A percentile compares a stretch with the other conserved stretches of the same genome.
Evolutionary conservation across 2,888 invertebrate genomes (phyloP).

Genomic region (Bursaphelenchus okinawaensis): DNA sequence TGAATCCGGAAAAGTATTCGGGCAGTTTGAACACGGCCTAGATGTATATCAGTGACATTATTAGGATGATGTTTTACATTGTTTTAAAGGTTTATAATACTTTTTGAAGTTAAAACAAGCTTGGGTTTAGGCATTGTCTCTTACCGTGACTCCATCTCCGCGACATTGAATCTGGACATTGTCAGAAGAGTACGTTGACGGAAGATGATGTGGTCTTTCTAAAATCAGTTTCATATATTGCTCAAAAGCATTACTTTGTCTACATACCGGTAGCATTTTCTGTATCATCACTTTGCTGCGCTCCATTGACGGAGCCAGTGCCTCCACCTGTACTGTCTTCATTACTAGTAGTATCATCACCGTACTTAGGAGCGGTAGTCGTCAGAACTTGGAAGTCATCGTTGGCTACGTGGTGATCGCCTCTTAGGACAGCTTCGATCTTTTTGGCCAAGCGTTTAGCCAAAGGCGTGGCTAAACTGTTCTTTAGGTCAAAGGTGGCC

Average conservation of each 20-base stretch:
- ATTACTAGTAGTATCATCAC: too few relatives aligned
- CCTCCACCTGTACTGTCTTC: too few relatives aligned
- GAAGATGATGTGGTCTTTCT: background rate
- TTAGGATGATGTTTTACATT: too few relatives aligned
- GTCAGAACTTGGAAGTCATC: background rate
- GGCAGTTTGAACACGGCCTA: slow-evolving; percentile 23
- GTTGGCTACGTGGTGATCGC: background rate
- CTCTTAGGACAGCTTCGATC: slow-evolving; percentile 24
- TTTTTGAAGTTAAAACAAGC: too few relatives aligned
- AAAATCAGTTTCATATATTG: background rate
- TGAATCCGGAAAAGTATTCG: slow-evolving; percentile 18
- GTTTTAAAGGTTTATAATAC: too few relatives aligned
- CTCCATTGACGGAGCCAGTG: background rate
- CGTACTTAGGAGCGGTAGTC: background rate
- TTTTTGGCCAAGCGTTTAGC: slow-evolving; percentile 38
- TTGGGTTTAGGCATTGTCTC: background rate
- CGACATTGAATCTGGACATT: slow-evolving; percentile 19
- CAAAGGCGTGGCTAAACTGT: slow-evolving; percentile 28
- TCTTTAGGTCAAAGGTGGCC: slow-evolving; percentile 36
- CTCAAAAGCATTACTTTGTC: background rate
- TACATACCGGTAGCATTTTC: background rate
- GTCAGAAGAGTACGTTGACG: slow-evolving; percentile 13
- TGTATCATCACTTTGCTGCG: background rate
- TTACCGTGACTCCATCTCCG: slow-evolving; percentile 18
- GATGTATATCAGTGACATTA: too few relatives aligned